Evolutionary conservation across 2,888 invertebrate genomes (phyloP), one percentile per base, ranked within the genome.

Genomic region (Aproaerema taeniolella): DNA sequence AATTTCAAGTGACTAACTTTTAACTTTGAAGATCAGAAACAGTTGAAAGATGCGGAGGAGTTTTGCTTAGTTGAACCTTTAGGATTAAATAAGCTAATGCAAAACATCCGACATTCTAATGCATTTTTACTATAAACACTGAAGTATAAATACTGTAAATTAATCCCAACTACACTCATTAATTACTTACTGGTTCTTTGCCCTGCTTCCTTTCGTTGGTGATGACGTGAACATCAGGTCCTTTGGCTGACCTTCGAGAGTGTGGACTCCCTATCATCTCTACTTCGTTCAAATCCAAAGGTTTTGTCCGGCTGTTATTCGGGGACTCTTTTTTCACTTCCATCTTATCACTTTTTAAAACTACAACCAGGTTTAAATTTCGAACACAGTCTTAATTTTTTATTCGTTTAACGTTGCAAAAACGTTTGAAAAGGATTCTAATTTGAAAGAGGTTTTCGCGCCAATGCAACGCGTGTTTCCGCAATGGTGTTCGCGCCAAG

Each of bases 211-310:
- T 67, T 25, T 70, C 69, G 31, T 62, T 71, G 8, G 58, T 42
- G 13, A 67, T 50, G 7, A 52, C 29, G 35, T 65, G 66, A 4
- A 61, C 50, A 32, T 60, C 65, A 1, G 58, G 58, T n/a, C 41
- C 48, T 0, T 37, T 16, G 7, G 31, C 47, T 4, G 43, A 45
- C 26, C 63, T 66, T 3, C 61, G 55, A 0, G 63, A 53, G 9
- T 47, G 47, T 2, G 72, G 65, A 6, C 49, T 69, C 1, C 81
- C 80, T 41, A 83, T 61, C 64, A 63, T 66, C 31, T 77, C 77
- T 0, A 83, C 52, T 4, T 65, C 69, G 13, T 67, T 65, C 16
- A 61, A 38, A 29, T 79, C 68, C 33, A 64, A 12, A 4, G 53
- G 38, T 33, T 53, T 58, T 2, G 30, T 16, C 6, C 37, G 26